Base-by-base conservation (phyloP, 2,888 invertebrate genomes). In the Rhingia rostrata region DNA sequence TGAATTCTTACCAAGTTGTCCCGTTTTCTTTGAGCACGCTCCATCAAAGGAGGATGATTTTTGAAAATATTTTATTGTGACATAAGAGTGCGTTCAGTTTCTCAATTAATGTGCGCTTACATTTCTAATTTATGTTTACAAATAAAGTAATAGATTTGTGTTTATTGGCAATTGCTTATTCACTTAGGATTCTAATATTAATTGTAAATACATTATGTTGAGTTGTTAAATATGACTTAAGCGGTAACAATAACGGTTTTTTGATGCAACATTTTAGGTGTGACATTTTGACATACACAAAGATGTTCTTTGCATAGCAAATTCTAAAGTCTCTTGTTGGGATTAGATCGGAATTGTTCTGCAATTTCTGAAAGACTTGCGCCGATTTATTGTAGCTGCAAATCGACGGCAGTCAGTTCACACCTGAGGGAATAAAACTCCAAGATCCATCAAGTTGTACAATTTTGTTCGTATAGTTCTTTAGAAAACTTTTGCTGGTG, bases 271-370 rank as follows among this genome's bases (percentile, higher is more conserved):
- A 94, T 95, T 94, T 92, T 96, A 96, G 93, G 89, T 94, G 94
- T 49, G 95, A 92, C 86, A 96, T 94, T 92, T 95, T 96, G 10
- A 96, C 94, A 96, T 88, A 93, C 9, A 96, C 94, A 89, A 93
- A 94, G 53, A 97, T 93, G 91, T 96, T 96, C 94, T 93, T 90
- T 95, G 95, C 37, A 97, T 90, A 6, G 95, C 95, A 91, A 96
- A 97, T 88, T 94, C 94, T 12, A 95, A 92, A 70, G 94, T 93
- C 88, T 94, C 94, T 60, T 93, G 92, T 87, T 94, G 93, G 1
- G 49, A 95, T 92, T 2, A 94, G 92, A 22, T 92, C 92, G 3
- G 91, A 92, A 84, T 93, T 92, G 86, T 94, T 94, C 70, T 92
- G 91, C 77, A 90, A 89, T 82, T 90, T 90, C 63, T 89, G 89